Evolutionary conservation across 2,797 vertebrate species (phyloP).

Genomic region (Pygocentrus nattereri): DNA sequence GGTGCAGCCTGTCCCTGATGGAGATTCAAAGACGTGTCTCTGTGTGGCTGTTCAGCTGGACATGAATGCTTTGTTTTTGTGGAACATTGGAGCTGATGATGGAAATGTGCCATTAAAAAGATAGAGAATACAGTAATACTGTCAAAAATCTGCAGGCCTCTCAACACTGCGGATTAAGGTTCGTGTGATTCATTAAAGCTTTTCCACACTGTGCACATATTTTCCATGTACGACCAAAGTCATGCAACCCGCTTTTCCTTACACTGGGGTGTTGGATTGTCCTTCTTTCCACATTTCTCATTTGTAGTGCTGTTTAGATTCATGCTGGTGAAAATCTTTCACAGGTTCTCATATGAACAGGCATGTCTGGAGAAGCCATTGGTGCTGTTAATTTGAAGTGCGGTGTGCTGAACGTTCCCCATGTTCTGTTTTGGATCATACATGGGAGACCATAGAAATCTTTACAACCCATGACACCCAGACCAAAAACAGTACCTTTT

Average conservation of each 20-base stretch:
- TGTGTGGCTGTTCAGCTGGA: conserved; percentile 35
- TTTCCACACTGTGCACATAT: conserved; percentile 34
- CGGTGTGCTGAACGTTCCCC: conserved; percentile 49
- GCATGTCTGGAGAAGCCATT: conserved; percentile 63
- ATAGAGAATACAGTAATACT: conserved; percentile 39
- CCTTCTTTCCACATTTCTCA: conserved; percentile 43
- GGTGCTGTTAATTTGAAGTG: conserved; percentile 57
- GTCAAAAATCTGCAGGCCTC: conserved; percentile 35
- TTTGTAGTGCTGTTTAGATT: conserved; percentile 64
- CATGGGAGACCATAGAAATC: conserved; percentile 57
- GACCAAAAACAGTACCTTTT: conserved; percentile 39
- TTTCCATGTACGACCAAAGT: conserved; percentile 49
- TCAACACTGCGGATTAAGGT: conserved; percentile 15
- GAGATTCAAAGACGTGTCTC: conserved; percentile 44
- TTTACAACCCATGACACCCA: conserved; percentile 48
- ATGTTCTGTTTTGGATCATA: conserved; percentile 49
- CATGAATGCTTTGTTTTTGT: conserved; percentile 31
- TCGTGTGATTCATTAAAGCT: conserved; percentile 31
- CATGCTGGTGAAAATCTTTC: conserved; percentile 56
- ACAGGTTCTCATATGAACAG: conserved; percentile 52
- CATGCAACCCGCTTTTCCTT: conserved; percentile 16
- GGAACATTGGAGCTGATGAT: conserved; percentile 48
- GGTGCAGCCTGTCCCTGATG: conserved; percentile 45
- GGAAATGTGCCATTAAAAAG: conserved; percentile 36
- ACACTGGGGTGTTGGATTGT: conserved; percentile 36